These are phyloP conservation scores for Heterotis niloticus DNA, from an alignment of 2,113 vertebrate species.

Conservation along the genomic window DNA sequence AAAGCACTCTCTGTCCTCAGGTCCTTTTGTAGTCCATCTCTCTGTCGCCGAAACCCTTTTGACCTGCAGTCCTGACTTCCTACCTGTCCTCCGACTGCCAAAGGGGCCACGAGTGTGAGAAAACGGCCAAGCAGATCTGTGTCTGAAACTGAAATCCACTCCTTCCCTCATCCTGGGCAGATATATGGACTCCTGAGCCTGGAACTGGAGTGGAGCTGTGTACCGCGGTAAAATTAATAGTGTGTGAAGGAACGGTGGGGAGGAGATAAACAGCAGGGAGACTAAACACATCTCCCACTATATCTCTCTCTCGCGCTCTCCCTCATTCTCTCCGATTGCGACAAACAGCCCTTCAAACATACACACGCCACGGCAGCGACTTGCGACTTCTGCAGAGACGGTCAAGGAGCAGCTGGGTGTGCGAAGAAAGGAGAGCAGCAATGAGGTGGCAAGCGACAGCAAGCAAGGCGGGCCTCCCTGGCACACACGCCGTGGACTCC, in stretches of 20 bases:
- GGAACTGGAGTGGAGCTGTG: conserved; percentile 23
- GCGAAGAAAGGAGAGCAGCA: not conserved
- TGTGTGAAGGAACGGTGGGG: conserved; percentile 38
- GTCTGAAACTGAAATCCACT: conserved; percentile 36
- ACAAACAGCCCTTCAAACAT: not conserved
- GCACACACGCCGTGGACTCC: not conserved
- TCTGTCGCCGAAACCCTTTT: not conserved
- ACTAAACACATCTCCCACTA: conserved; percentile 20
- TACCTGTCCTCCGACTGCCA: not conserved
- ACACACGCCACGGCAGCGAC: not conserved
- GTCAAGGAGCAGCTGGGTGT: not conserved
- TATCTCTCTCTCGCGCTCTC: not conserved
- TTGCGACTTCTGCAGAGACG: not conserved
- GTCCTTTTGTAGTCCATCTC: not conserved
- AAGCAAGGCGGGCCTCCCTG: too few species aligned
- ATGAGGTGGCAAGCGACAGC: too few species aligned
- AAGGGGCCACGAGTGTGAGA: not conserved
- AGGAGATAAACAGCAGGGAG: conserved; percentile 51
- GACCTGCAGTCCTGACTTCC: too few species aligned
- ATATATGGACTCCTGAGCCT: conserved; percentile 36
- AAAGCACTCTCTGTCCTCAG: not conserved
- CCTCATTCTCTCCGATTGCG: conserved; percentile 8
- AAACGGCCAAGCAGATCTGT: not conserved
- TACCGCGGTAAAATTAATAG: conserved; percentile 46
- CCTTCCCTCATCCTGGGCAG: conserved; percentile 39